Evolutionary conservation across 1,140 invertebrate species (phyloP).

Genomic region (Drosophila willistoni): DNA sequence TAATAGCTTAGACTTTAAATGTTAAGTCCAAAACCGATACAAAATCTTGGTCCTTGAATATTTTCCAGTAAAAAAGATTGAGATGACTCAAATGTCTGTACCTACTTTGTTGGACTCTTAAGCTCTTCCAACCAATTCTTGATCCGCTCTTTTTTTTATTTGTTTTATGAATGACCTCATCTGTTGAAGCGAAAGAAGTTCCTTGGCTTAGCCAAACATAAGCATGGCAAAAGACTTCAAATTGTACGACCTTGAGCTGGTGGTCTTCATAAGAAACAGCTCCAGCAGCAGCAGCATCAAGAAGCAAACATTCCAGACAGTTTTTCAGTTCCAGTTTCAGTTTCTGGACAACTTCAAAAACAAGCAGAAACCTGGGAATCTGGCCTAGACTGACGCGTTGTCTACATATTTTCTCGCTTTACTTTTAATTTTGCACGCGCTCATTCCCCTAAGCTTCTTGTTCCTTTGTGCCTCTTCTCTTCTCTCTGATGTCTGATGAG

Average conservation of each 20-base stretch:
- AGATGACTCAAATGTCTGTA: neutral
- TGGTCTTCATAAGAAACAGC: constrained; percentile 50
- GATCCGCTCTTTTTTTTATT: neutral
- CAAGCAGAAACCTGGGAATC: constrained; percentile 15
- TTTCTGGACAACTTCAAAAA: constrained; percentile 24
- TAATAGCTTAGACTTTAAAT: too few relatives aligned
- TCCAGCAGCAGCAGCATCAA: neutral
- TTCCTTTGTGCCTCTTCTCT: neutral
- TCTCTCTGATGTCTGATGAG: constrained; percentile 62
- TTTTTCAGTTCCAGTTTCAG: constrained; percentile 21
- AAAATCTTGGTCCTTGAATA: too few relatives aligned
- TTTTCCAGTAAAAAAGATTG: too few relatives aligned
- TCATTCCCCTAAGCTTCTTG: constrained; percentile 41
- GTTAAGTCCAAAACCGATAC: too few relatives aligned
- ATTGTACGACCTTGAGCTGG: constrained; percentile 58
- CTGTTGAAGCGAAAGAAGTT: neutral
- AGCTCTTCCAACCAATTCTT: neutral
- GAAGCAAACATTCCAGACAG: constrained; percentile 20
- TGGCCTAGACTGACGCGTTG: constrained; percentile 43
- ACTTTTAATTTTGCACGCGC: constrained; percentile 79
- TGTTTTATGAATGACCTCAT: constrained; percentile 44
- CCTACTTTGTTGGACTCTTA: neutral
- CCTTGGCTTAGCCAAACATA: neutral
- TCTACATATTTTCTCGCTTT: constrained; percentile 72
- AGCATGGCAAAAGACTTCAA: constrained; percentile 27